phyloP scores from a whole-genome alignment of 1,140 invertebrate species.

The Nymphalis io region DNA sequence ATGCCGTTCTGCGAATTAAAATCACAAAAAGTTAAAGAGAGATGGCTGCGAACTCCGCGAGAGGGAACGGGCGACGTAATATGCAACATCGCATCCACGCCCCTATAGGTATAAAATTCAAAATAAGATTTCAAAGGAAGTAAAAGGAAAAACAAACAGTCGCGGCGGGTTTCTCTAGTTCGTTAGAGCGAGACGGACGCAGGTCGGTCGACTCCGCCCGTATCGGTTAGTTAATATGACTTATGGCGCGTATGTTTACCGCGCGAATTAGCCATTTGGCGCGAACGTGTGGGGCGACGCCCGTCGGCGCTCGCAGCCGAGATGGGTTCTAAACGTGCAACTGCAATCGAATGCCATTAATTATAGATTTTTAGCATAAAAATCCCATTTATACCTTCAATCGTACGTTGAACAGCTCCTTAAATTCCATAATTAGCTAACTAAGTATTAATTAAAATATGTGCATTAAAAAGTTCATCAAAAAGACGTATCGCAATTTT shows the following conservation, averaged over 20 bases:
- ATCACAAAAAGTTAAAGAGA: conserved; percentile 76
- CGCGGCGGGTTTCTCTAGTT: conserved; percentile 70
- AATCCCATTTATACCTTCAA: conserved; percentile 31
- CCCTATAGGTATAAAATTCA: conserved; percentile 77
- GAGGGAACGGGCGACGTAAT: conserved; percentile 62
- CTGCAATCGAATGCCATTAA: conserved; percentile 52
- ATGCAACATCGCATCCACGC: conserved; percentile 75
- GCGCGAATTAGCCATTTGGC: conserved; percentile 77
- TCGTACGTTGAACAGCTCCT: conserved; percentile 1
- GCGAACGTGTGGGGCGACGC: conserved; percentile 67
- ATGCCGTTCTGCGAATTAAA: conserved; percentile 79
- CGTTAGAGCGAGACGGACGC: conserved; percentile 64
- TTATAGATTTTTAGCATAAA: conserved; percentile 40
- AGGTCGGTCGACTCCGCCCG: conserved; percentile 54
- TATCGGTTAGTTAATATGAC: conserved; percentile 73
- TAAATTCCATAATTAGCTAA: conserved; percentile 5
- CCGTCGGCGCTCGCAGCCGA: conserved; percentile 36
- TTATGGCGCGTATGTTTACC: conserved; percentile 76
- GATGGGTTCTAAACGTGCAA: conserved; percentile 44
- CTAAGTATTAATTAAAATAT: not conserved
- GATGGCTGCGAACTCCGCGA: conserved; percentile 46
- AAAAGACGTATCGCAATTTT: not conserved
- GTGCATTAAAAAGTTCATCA: not conserved
- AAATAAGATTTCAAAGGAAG: conserved; percentile 78
- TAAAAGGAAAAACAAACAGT: conserved; percentile 75